Evolutionary conservation across 2,888 invertebrate genomes (phyloP).

Genomic region (Clunio marinus): DNA sequence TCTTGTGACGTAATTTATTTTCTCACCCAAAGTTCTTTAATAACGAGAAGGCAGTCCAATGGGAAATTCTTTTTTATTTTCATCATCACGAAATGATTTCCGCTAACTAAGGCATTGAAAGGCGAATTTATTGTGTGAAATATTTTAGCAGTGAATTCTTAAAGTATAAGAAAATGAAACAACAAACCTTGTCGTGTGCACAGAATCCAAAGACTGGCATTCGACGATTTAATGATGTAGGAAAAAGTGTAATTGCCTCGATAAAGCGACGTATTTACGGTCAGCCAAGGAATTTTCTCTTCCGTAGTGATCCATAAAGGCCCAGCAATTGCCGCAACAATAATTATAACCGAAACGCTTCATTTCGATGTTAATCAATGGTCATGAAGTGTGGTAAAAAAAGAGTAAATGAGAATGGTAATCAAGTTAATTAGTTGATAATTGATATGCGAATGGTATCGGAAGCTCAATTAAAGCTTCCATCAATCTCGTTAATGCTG

Average conservation of each 20-base stretch:
- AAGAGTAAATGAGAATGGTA: constrained; percentile 9
- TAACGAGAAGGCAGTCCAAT: too few species aligned
- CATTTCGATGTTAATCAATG: constrained; percentile 23
- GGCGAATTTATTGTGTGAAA: too few species aligned
- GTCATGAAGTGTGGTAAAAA: too few species aligned
- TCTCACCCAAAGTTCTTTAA: too few species aligned
- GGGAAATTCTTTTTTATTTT: too few species aligned
- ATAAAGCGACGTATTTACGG: constrained; percentile 64
- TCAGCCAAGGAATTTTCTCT: constrained; percentile 75
- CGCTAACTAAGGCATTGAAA: too few species aligned
- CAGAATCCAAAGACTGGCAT: constrained; percentile 51
- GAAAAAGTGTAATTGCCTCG: constrained; percentile 48
- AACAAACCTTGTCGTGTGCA: constrained; percentile 48
- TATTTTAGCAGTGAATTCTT: too few species aligned
- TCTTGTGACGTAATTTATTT: too few species aligned
- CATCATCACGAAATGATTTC: too few species aligned
- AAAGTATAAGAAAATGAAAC: too few species aligned
- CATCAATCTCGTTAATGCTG: not conserved
- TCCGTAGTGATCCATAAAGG: constrained; percentile 81
- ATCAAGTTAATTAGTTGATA: constrained; percentile 9
- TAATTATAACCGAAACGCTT: constrained; percentile 51
- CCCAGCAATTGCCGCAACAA: constrained; percentile 51
- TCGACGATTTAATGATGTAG: constrained; percentile 50
- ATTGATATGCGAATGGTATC: not conserved
- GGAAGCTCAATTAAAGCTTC: not conserved